Evolutionary conservation across 2,113 vertebrate species (phyloP).

Genomic region (Dermatemys mawii): DNA sequence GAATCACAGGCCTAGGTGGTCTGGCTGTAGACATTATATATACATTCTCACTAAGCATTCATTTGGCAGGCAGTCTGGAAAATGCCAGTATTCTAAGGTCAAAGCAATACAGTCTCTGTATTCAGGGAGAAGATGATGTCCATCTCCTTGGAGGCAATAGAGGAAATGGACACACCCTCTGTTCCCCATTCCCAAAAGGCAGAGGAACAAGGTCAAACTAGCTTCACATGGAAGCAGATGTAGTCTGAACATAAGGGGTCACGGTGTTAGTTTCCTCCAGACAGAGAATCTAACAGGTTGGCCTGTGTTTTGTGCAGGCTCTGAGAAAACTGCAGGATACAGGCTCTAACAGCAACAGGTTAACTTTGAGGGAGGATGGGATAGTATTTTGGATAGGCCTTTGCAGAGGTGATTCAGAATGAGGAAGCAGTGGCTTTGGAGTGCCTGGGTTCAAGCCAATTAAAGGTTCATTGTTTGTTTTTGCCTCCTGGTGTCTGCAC

Average conservation of each 20-base stretch:
- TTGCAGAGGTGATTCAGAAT: constrained; percentile 1
- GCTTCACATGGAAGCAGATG: not conserved
- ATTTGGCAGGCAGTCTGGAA: constrained; percentile 24
- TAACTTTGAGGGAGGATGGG: not conserved
- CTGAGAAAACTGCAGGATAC: not conserved
- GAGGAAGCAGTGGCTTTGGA: not conserved
- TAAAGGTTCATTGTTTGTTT: constrained; percentile 14
- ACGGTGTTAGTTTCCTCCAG: not conserved
- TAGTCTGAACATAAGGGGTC: not conserved
- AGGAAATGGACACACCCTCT: not conserved
- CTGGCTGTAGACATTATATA: not conserved
- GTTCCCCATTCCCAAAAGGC: not conserved
- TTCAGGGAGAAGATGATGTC: not conserved
- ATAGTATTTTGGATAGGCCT: not conserved
- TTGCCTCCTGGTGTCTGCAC: not conserved
- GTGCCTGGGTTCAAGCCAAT: not conserved
- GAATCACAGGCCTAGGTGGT: not conserved
- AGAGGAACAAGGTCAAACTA: not conserved
- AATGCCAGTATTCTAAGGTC: not conserved
- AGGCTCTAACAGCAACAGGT: not conserved
- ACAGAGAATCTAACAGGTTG: not conserved
- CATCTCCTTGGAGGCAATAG: not conserved
- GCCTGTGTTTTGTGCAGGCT: not conserved
- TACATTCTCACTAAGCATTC: not conserved
- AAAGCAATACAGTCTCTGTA: not conserved